phyloP scores from a whole-genome alignment of 2,888 invertebrate genomes.

The Electrophaes corylata region DNA sequence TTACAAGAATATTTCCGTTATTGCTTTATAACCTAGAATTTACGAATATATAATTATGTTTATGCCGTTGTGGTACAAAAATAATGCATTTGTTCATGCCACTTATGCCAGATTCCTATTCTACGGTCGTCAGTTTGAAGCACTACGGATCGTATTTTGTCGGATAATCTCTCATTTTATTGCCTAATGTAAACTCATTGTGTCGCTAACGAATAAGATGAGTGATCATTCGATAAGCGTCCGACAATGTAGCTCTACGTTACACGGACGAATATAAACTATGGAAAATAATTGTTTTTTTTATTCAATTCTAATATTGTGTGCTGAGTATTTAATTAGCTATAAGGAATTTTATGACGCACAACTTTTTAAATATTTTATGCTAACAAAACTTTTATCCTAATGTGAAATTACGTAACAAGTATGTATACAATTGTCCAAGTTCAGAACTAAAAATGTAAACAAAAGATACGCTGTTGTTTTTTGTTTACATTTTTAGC shows the following conservation, averaged over 20 bases:
- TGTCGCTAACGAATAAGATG: too few species aligned
- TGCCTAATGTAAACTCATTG: too few species aligned
- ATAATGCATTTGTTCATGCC: conserved; percentile 26
- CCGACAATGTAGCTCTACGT: background rate
- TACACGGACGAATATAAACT: background rate
- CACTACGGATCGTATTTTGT: too few species aligned
- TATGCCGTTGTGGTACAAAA: conserved; percentile 16
- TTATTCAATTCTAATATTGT: conserved; percentile 21
- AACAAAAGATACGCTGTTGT: background rate
- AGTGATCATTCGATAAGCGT: background rate
- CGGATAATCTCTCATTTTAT: too few species aligned
- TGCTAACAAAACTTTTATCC: background rate
- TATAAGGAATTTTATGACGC: conserved; percentile 16
- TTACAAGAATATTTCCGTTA: conserved; percentile 48
- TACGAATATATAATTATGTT: too few species aligned
- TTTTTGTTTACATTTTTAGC: background rate
- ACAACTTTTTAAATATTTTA: conserved; percentile 7
- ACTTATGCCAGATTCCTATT: conserved; percentile 3
- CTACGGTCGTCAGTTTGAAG: too few species aligned
- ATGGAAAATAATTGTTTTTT: background rate
- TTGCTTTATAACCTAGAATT: conserved; percentile 4
- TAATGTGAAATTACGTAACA: background rate
- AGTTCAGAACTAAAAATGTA: background rate
- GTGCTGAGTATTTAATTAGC: conserved; percentile 31
- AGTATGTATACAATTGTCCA: background rate